Evolutionary conservation across 2,888 invertebrate genomes (phyloP).

Genomic region (Tetragonula carbonaria): DNA sequence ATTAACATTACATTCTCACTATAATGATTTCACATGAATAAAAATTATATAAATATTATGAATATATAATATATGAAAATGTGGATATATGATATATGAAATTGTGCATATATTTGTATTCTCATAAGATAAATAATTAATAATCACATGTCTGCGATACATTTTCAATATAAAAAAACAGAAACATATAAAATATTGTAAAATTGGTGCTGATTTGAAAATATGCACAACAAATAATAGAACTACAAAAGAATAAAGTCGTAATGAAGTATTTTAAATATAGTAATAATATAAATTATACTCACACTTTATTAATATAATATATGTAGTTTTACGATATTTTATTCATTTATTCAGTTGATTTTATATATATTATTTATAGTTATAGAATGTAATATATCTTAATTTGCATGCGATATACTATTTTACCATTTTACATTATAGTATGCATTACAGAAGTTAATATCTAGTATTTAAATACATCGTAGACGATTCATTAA

Average conservation of each 20-base stretch:
- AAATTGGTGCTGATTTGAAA: constrained; percentile 59
- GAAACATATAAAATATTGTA: constrained; percentile 46
- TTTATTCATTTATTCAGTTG: constrained; percentile 28
- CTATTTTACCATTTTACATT: constrained; percentile 28
- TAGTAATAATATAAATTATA: constrained; percentile 38
- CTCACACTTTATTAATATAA: constrained; percentile 43
- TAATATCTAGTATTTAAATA: constrained; percentile 30
- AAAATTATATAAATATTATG: constrained; percentile 51
- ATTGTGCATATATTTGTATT: constrained; percentile 54
- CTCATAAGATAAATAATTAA: constrained; percentile 43
- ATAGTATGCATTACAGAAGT: constrained; percentile 21
- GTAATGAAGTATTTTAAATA: constrained; percentile 64
- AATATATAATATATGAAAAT: constrained; percentile 50
- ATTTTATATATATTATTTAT: constrained; percentile 46
- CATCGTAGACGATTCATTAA: constrained; percentile 18
- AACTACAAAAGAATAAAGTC: constrained; percentile 43
- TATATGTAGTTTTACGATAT: constrained; percentile 19
- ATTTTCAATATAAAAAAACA: constrained; percentile 43
- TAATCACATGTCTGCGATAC: constrained; percentile 50
- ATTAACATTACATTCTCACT: constrained; percentile 62
- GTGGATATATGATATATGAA: constrained; percentile 45
- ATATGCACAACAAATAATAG: constrained; percentile 49
- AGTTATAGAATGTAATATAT: constrained; percentile 41
- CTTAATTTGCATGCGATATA: constrained; percentile 18
- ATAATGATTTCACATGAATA: constrained; percentile 69